Base-by-base conservation (phyloP, 2,113 vertebrate species). In the Zeus faber region DNA sequence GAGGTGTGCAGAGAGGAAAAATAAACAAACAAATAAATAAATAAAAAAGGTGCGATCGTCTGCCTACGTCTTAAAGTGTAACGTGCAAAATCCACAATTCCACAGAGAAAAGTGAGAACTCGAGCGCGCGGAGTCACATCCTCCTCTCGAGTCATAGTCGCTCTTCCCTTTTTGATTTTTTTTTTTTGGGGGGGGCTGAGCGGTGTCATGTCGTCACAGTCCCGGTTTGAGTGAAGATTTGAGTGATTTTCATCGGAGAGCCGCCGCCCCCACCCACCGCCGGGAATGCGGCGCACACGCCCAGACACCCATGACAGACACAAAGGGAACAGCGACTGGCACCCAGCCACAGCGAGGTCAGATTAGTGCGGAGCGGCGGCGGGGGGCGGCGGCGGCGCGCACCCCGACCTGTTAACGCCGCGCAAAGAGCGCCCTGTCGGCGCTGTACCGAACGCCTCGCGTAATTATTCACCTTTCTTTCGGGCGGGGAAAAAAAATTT, bases 231-330 rank as follows among this genome's bases (percentile, higher is more conserved):
- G 56, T 3, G 47, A 53, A 29, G 39, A 16, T 69, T 71, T 37
- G 14, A 39, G 73, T 16, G 16, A 48, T 26, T 48, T 80, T 71
- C 68, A 77, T 53, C 66, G 58, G 50, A 67, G 45, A 9, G 8
- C 45, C 47, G 0, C 45, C 62, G 39, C 29, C 47, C n/a, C 47
- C 47, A 5, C 21, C 40, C 27, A 31, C 22, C 31, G 17, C 43
- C 17, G 8, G 9, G 6, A 44, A 44, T 44, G 20, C 18, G 17
- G 27, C 23, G 16, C 23, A 48, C 46, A 48, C 24, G 14, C 24
- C 46, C 24, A 48, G n/a, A 39, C 46, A 53, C 51, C 50, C 16
- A 63, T 23, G 14, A 54, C n/a, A 54, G 14, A 60, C 61, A 69
- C 45, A 62, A 6, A 47, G 33, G 22, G n/a, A 48, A 48, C 24